phyloP scores from a whole-genome alignment of 2,888 invertebrate genomes.

The Eristalinus sepulchralis region DNA sequence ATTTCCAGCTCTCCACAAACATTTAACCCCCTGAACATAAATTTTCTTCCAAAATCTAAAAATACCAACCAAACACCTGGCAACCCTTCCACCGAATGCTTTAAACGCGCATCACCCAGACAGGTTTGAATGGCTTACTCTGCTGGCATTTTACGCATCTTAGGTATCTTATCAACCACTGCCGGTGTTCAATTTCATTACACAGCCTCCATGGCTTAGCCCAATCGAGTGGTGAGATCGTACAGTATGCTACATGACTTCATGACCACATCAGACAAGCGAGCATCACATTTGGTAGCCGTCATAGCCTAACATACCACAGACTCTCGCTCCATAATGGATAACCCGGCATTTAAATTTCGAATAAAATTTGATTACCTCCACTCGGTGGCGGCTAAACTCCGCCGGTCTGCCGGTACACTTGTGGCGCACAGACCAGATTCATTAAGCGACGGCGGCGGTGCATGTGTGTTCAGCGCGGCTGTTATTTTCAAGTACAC shows the following conservation, averaged over 20 bases:
- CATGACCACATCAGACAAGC: background rate
- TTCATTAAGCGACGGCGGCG: constrained; percentile 46
- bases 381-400: constrained; percentile 5
- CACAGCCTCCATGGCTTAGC: background rate
- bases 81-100: background rate
- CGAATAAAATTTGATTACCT: constrained; percentile 66
- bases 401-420: background rate
- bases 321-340: constrained; percentile 41
- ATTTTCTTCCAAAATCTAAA: too few species aligned
- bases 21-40: too few species aligned
- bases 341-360: constrained; percentile 63
- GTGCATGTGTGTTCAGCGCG: constrained; percentile 47
- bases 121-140: background rate
- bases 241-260: background rate
- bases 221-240: background rate
- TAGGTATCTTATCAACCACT: constrained; percentile 14
- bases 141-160: constrained; percentile 23
- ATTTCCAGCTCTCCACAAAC: too few species aligned
- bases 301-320: background rate
- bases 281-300: background rate
- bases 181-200: constrained; percentile 26
- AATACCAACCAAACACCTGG: background rate
- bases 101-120: background rate
- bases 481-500: constrained; percentile 62
- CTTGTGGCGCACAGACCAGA: constrained; percentile 2